Evolutionary conservation across 2,888 invertebrate species (phyloP).

Genomic region (Drosophila phalerata): DNA sequence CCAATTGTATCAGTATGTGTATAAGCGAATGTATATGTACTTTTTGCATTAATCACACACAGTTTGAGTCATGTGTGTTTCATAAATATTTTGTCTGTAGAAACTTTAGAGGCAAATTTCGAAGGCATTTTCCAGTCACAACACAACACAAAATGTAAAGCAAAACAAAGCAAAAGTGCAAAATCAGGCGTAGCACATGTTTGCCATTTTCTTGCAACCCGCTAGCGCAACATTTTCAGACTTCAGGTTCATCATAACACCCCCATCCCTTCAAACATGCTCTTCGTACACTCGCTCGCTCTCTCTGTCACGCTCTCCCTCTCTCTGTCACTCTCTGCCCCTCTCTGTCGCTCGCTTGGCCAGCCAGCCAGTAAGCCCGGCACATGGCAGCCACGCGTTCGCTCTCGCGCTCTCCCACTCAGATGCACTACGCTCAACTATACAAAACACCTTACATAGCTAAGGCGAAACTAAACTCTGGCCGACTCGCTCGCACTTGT

Average conservation of each 20-base stretch:
- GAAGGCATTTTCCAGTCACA: conserved; percentile 70
- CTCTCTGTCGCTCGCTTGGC: conserved; percentile 46
- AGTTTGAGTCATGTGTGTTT: conserved; percentile 64
- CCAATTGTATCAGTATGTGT: conserved; percentile 9
- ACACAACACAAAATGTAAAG: conserved; percentile 60
- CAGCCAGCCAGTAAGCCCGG: conserved; percentile 73
- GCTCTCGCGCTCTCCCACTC: conserved; percentile 78
- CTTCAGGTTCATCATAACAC: conserved; percentile 53
- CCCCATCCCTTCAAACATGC: conserved; percentile 23
- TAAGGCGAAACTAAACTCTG: conserved; percentile 72
- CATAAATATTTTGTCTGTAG: conserved; percentile 64
- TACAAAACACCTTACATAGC: conserved; percentile 74
- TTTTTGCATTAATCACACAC: conserved; percentile 43
- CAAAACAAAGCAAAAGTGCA: conserved; percentile 55
- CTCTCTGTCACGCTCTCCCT: conserved; percentile 11
- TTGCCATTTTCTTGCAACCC: conserved; percentile 62
- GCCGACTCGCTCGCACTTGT: conserved; percentile 65
- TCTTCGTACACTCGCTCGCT: conserved; percentile 24
- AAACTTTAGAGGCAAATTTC: conserved; percentile 33
- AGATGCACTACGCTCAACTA: conserved; percentile 75
- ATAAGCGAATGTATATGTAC: conserved; percentile 1
- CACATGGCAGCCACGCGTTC: conserved; percentile 69
- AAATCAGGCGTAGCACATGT: conserved; percentile 69
- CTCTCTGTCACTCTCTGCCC: conserved; percentile 21
- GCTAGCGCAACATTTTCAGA: conserved; percentile 53